Evolutionary conservation across 2,888 invertebrate species (phyloP).

Genomic region (Scelioninae gen. 1): DNA sequence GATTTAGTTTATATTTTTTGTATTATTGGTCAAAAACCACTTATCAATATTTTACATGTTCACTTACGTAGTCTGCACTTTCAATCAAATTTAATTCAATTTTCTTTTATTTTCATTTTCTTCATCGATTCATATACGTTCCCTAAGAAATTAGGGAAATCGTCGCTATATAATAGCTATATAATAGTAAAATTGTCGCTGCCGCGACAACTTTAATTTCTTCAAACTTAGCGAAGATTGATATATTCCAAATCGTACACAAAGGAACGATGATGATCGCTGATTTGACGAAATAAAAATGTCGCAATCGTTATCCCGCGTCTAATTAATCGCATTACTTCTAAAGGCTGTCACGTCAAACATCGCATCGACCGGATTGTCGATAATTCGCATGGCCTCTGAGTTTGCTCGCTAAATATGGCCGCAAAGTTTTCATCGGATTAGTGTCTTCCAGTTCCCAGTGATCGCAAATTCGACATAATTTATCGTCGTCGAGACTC

Average conservation of each 20-base stretch:
- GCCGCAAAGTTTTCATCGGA: constrained; percentile 56
- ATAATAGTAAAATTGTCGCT: too few species aligned
- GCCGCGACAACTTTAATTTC: too few species aligned
- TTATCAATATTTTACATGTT: too few species aligned
- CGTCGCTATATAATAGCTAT: too few species aligned
- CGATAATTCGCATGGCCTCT: constrained; percentile 42
- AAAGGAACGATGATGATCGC: neutral
- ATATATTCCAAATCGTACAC: neutral
- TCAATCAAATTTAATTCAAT: too few species aligned
- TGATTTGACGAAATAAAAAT: constrained; percentile 19
- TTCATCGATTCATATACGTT: too few species aligned
- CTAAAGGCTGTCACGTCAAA: constrained; percentile 35
- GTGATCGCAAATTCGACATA: constrained; percentile 55
- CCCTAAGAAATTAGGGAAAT: too few species aligned
- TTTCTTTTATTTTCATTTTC: too few species aligned
- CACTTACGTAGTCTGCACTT: neutral
- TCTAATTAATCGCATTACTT: constrained; percentile 54
- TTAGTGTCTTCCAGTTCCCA: constrained; percentile 41
- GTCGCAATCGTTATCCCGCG: constrained; percentile 21
- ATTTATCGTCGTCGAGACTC: constrained; percentile 51
- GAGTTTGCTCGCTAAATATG: constrained; percentile 40
- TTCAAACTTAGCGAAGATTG: neutral
- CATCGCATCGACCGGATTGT: constrained; percentile 47
- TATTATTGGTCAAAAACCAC: too few species aligned
- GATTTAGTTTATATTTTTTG: too few species aligned